A percentile compares a stretch with the other conserved stretches of the same genome.
Conservation (phyloP, 2,797 vertebrate species). For the Anguilla megastoma region DNA sequence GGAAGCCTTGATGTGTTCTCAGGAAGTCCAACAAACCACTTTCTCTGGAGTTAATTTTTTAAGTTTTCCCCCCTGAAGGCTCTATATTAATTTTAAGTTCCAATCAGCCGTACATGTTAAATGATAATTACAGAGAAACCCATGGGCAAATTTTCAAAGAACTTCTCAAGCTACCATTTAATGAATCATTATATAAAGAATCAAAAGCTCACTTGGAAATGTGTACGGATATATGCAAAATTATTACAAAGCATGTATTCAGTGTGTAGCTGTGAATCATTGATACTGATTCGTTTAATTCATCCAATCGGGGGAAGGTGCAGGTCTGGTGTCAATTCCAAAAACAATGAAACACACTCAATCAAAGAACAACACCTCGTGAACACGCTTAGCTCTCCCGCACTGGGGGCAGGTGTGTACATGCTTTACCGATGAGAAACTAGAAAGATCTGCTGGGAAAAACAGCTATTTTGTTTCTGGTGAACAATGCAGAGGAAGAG, state of each 20-base stretch:
- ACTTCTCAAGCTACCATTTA: slow-evolving; percentile 6
- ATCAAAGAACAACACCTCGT: slow-evolving; percentile 8
- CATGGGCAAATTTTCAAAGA: neutral
- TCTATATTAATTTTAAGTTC: slow-evolving; percentile 2
- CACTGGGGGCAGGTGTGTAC: slow-evolving; percentile 45
- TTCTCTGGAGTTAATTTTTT: neutral
- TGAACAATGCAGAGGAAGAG: slow-evolving; percentile 36
- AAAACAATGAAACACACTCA: slow-evolving; percentile 27
- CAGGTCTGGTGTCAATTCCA: neutral
- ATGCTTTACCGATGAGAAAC: slow-evolving; percentile 37
- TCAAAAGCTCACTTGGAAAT: neutral
- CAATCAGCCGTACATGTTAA: neutral
- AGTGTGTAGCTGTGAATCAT: neutral
- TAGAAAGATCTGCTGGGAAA: slow-evolving; percentile 30
- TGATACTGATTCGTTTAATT: slow-evolving; percentile 13
- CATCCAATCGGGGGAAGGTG: neutral
- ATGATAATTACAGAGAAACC: slow-evolving; percentile 5
- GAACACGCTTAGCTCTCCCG: neutral
- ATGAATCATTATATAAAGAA: neutral
- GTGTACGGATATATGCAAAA: neutral
- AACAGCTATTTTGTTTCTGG: slow-evolving; percentile 41
- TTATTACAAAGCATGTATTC: neutral
- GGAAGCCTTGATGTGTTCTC: neutral
- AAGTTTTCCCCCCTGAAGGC: neutral
- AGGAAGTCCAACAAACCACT: neutral